Evolutionary conservation across 1,140 invertebrate genomes (phyloP), one percentile per base, ranked within the genome.

Genomic region (Trypoxylus dichotomus): DNA sequence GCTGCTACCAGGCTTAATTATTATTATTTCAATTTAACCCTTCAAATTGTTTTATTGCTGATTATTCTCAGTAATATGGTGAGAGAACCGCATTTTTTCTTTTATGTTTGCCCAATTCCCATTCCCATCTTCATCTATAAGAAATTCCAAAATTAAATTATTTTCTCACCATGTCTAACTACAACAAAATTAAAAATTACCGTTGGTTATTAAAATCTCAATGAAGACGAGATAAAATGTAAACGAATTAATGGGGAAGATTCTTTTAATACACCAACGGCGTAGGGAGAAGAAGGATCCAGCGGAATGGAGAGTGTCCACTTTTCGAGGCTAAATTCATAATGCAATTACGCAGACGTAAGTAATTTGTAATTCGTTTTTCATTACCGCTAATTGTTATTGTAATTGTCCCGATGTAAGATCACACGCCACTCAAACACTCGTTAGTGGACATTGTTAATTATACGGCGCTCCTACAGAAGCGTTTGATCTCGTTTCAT

Each of bases 341-440:
- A 77, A 77, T 71, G 76, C 58, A 77, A 77, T 77, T 77, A 77
- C 60, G 27, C 60, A 42, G 41, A 75, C 74, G 74, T 54, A 80
- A 80, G 78, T 78, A 78, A 79, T 76, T 78, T 79, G 79, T 81
- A 81, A 81, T 81, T 81, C 80, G 77, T 79, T 81, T 81, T 81
- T 81, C 80, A 81, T 80, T 77, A 77, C 73, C 75, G 43, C 79
- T 81, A 81, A 81, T 81, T 81, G 79, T 81, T 76, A 77, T 74
- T 76, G 76, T 81, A 81, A 81, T 81, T 81, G 80, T 68, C 78
- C 58, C 77, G 79, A 81, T 63, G 76, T 58, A 47, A 75, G 75
- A 79, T 81, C 80, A 81, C 80, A 81, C 80, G 80, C 80, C 79
- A 79, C 79, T 81, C 78, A 79, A 81, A 81, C 37, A 19, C 77